Conservation (phyloP, 1,140 invertebrate genomes). For the Neelides sp. region DNA sequence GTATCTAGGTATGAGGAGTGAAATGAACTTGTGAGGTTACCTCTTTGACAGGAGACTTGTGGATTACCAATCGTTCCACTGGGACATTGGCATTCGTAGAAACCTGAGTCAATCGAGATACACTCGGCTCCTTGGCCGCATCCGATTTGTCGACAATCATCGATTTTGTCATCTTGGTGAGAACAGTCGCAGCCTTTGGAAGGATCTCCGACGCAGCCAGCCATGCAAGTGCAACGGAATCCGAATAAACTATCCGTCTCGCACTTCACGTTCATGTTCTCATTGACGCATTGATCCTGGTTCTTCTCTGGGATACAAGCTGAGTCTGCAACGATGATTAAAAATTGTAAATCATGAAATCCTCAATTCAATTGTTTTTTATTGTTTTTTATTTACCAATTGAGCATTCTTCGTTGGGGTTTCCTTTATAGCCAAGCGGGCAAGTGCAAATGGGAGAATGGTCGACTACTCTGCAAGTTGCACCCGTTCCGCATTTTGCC, state of each 20-base stretch:
- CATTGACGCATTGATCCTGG: no score
- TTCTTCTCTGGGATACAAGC: no score
- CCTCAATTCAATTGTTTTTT: no score
- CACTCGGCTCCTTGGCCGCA: slow-evolving; percentile 71
- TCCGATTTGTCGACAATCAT: slow-evolving; percentile 65
- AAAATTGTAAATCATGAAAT: no score
- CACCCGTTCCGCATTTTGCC: no score
- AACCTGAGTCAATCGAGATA: slow-evolving; percentile 57
- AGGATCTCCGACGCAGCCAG: slow-evolving; percentile 68
- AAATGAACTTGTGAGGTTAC: slow-evolving; percentile 44
- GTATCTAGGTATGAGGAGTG: neutral
- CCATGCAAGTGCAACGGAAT: slow-evolving; percentile 52
- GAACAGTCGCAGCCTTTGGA: slow-evolving; percentile 58
- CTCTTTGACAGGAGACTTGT: slow-evolving; percentile 58
- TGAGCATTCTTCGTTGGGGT: slow-evolving; percentile 63
- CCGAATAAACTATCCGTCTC: no score
- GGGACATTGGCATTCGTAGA: slow-evolving; percentile 68
- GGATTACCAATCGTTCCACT: slow-evolving; percentile 58
- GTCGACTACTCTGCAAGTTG: slow-evolving; percentile 66
- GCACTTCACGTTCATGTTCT: no score
- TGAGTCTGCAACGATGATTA: no score
- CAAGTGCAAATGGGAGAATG: slow-evolving; percentile 66
- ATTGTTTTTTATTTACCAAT: slow-evolving; percentile 36
- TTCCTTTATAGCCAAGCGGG: slow-evolving; percentile 69
- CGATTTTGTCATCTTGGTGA: slow-evolving; percentile 26